Conservation (phyloP, 2,888 invertebrate genomes). For the Drosophila conformis region DNA sequence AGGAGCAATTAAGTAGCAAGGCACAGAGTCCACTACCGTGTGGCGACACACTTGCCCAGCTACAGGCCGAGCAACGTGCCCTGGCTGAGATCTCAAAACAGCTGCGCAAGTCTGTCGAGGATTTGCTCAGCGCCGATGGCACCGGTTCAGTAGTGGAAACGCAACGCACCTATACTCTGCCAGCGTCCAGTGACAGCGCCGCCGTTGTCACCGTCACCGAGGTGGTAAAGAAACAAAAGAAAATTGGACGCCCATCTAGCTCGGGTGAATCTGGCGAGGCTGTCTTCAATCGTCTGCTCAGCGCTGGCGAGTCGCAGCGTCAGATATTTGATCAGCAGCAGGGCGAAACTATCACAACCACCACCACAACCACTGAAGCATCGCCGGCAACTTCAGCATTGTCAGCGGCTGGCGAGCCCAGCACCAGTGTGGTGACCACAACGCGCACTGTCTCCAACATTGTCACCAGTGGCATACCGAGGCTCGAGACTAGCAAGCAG, state of each 20-base stretch:
- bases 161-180: slow-evolving; percentile 65
- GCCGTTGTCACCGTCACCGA: slow-evolving; percentile 72
- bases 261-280: slow-evolving; percentile 72
- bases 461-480: slow-evolving; percentile 83
- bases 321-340: slow-evolving; percentile 79
- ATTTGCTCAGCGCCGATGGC: slow-evolving; percentile 73
- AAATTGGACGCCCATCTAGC: slow-evolving; percentile 15
- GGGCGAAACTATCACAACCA: slow-evolving; percentile 79
- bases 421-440: slow-evolving; percentile 81
- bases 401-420: slow-evolving; percentile 48
- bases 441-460: slow-evolving; percentile 83
- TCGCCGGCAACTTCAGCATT: slow-evolving; percentile 40
- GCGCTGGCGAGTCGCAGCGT: slow-evolving; percentile 70
- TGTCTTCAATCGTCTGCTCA: slow-evolving; percentile 76
- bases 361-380: slow-evolving; percentile 79
- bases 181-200: slow-evolving; percentile 49
- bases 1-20: slow-evolving; percentile 8
- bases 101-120: slow-evolving; percentile 80
- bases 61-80: slow-evolving; percentile 81
- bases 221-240: slow-evolving; percentile 68
- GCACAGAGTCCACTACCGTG: not conserved
- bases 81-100: slow-evolving; percentile 82
- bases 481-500: slow-evolving; percentile 57
- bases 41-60: slow-evolving; percentile 68
- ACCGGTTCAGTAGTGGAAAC: slow-evolving; percentile 63